Conservation (phyloP, 1,140 invertebrate species). For the Thaumatotibia leucotreta region DNA sequence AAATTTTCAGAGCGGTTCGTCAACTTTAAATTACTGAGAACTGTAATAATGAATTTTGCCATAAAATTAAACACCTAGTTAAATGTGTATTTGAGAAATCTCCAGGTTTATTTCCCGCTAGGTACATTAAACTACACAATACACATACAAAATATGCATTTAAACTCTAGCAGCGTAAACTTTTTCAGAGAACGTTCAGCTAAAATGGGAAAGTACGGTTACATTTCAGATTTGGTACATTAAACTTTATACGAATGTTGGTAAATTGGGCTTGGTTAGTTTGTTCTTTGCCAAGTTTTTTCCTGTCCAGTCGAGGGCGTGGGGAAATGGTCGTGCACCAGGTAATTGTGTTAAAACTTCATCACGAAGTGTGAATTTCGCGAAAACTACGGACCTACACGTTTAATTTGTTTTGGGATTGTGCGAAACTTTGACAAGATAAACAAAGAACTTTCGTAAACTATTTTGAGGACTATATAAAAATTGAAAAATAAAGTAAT, state of each 20-base stretch:
- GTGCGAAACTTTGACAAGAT: not conserved
- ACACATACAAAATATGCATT: not conserved
- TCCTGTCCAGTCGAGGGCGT: conserved; percentile 8
- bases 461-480: not conserved
- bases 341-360: conserved; percentile 13
- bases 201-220: conserved; percentile 11
- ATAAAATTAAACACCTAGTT: too few species aligned
- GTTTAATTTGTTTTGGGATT: conserved; percentile 13
- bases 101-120: not conserved
- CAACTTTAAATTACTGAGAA: too few species aligned
- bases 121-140: not conserved
- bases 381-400: not conserved
- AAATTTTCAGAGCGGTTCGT: too few species aligned
- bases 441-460: not conserved
- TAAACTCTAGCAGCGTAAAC: not conserved
- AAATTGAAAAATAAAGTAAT: too few species aligned
- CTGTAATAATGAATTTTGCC: too few species aligned
- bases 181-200: conserved; percentile 2
- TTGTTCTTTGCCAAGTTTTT: conserved; percentile 13
- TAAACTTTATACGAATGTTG: conserved; percentile 9
- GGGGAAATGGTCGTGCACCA: conserved; percentile 3
- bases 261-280: conserved; percentile 12
- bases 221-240: conserved; percentile 13
- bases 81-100: not conserved
- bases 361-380: not conserved